A percentile compares a stretch with the other conserved stretches of the same genome.
Evolutionary conservation across 2,888 invertebrate genomes (phyloP).

Genomic region (Dascillus cervinus): DNA sequence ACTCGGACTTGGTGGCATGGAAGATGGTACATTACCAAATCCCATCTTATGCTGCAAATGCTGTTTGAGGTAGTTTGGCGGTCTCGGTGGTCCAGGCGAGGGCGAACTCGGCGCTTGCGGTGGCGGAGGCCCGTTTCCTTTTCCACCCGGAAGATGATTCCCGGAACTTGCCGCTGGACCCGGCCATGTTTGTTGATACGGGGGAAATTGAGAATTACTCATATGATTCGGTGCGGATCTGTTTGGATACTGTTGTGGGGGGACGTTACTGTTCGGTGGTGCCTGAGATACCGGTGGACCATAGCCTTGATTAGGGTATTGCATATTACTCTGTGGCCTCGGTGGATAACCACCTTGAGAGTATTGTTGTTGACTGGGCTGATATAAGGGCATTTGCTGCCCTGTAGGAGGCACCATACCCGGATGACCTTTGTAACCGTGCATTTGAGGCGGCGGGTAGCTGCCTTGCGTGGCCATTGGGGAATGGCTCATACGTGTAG

Average conservation of each 20-base stretch:
- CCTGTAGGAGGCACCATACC: constrained; percentile 39
- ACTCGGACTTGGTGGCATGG: constrained; percentile 54
- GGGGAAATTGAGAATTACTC: constrained; percentile 42
- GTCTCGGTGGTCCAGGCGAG: constrained; percentile 46
- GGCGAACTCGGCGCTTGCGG: constrained; percentile 44
- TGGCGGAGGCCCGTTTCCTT: constrained; percentile 32
- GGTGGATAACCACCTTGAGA: constrained; percentile 46
- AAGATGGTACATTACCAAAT: constrained; percentile 43
- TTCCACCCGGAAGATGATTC: constrained; percentile 26
- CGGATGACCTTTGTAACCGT: constrained; percentile 56
- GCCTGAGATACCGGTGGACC: constrained; percentile 46
- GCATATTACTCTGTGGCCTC: constrained; percentile 41
- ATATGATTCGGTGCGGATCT: constrained; percentile 51
- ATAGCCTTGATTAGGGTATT: constrained; percentile 48
- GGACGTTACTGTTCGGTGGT: constrained; percentile 35
- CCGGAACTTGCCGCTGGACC: constrained; percentile 24
- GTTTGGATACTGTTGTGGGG: constrained; percentile 46
- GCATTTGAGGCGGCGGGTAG: constrained; percentile 54
- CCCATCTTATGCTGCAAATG: constrained; percentile 65
- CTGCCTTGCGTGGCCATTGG: constrained; percentile 56
- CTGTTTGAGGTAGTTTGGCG: constrained; percentile 61
- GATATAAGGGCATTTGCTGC: constrained; percentile 50
- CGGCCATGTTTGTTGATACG: constrained; percentile 37
- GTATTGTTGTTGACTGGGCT: constrained; percentile 51
- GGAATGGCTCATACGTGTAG: constrained; percentile 61